phyloP scores from a whole-genome alignment of 2,888 invertebrate genomes.

The Marasmarcha lunaedactyla region DNA sequence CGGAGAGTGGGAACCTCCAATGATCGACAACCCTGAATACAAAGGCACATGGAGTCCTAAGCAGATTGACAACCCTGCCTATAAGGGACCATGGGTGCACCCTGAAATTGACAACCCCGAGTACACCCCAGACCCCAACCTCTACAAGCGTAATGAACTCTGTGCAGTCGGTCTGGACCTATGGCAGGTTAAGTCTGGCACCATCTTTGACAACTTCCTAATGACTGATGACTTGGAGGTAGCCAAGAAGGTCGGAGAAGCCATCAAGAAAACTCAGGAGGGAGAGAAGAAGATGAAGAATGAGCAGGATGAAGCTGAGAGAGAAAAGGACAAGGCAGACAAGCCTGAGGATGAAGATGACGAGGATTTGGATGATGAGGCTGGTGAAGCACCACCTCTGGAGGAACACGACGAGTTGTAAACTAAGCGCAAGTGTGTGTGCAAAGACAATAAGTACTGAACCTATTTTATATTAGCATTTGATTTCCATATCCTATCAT shows the following conservation, averaged over 20 bases:
- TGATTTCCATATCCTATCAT: too few relatives aligned
- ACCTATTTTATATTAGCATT: too few relatives aligned
- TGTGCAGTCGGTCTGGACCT: conserved; percentile 94
- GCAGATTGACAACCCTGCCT: conserved; percentile 95
- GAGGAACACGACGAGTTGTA: conserved; percentile 65
- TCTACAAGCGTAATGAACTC: too few relatives aligned
- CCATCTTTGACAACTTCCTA: conserved; percentile 97
- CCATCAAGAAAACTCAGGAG: conserved; percentile 76
- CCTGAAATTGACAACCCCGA: too few relatives aligned
- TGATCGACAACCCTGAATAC: too few relatives aligned
- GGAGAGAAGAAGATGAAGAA: conserved; percentile 98
- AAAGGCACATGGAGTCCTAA: too few relatives aligned
- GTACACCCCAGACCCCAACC: too few relatives aligned
- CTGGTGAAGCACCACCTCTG: conserved; percentile 41
- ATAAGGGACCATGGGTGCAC: too few relatives aligned
- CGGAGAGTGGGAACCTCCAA: too few relatives aligned
- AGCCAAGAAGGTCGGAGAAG: conserved; percentile 77
- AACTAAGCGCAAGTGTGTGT: conserved; percentile 31
- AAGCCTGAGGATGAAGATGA: conserved; percentile 75
- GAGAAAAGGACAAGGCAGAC: conserved; percentile 76
- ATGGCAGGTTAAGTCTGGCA: conserved; percentile 96
- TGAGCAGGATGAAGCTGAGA: conserved; percentile 83
- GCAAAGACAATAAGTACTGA: conserved; percentile 43
- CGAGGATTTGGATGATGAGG: conserved; percentile 73
- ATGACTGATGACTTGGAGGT: conserved; percentile 89